Evolutionary conservation across 2,113 vertebrate species (phyloP).

Genomic region (Phaethon lepturus): DNA sequence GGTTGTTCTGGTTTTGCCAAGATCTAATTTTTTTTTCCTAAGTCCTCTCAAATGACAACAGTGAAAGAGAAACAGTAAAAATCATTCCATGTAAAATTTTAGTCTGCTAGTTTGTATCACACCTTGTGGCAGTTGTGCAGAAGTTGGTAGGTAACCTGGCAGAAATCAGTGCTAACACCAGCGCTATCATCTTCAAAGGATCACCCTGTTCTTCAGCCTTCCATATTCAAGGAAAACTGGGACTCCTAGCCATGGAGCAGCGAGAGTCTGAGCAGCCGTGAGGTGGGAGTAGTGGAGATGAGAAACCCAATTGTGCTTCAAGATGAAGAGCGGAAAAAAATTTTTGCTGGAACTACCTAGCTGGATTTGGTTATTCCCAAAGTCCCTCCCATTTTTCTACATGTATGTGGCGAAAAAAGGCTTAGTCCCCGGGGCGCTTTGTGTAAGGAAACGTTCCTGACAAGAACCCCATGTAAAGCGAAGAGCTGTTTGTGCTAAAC

Average conservation of each 20-base stretch:
- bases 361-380: neutral
- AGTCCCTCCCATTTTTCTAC: neutral
- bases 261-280: accelerated
- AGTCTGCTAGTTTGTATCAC: neutral
- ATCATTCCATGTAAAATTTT: neutral
- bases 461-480: accelerated
- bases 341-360: neutral
- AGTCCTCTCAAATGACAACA: neutral
- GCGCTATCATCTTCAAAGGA: accelerated
- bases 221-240: neutral
- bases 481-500: neutral
- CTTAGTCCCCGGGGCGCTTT: neutral
- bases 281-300: neutral
- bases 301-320: neutral
- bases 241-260: neutral
- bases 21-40: neutral
- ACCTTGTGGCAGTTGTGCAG: neutral
- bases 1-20: neutral
- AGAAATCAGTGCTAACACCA: neutral
- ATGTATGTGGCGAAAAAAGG: neutral
- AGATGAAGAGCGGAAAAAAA: accelerated
- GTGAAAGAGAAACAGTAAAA: neutral
- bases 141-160: neutral
- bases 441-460: neutral
- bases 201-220: neutral